phyloP scores from a whole-genome alignment of 2,113 vertebrate genomes.

The Petromus typicus region DNA sequence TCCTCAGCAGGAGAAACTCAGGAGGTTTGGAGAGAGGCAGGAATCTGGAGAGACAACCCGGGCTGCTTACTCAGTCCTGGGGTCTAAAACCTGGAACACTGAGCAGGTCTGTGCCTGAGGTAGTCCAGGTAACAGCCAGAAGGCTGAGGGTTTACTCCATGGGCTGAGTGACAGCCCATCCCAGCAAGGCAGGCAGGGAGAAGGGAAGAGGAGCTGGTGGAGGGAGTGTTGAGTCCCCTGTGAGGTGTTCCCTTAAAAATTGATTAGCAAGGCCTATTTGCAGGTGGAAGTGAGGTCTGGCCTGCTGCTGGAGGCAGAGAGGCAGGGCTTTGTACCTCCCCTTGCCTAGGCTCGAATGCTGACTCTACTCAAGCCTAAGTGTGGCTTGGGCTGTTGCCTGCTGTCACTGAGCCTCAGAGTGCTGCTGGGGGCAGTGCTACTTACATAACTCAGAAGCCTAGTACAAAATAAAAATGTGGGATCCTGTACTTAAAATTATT shows the following conservation, averaged over 20 bases:
- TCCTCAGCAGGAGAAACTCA: neutral
- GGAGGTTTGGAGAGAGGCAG: constrained; percentile 29
- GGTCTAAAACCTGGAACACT: neutral
- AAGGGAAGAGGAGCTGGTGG: neutral
- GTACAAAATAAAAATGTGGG: neutral
- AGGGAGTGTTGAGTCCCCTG: neutral
- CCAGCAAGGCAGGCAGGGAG: neutral
- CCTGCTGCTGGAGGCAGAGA: neutral
- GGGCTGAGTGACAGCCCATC: neutral
- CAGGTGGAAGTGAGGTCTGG: neutral
- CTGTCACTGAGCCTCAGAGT: neutral
- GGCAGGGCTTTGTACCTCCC: neutral
- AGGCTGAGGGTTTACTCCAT: neutral
- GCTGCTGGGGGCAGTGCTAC: neutral
- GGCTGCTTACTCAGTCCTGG: neutral
- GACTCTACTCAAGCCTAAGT: neutral
- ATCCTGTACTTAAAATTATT: neutral
- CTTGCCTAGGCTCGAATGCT: neutral
- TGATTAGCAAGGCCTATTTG: neutral
- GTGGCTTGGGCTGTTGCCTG: neutral
- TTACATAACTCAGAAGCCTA: neutral
- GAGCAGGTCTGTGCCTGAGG: constrained; percentile 29
- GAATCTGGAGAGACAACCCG: neutral
- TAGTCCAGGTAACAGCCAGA: constrained; percentile 14
- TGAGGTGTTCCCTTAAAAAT: constrained; percentile 44